A percentile compares a stretch with the other conserved stretches of the same genome.
Evolutionary conservation across 2,888 invertebrate species (phyloP).

Genomic region (Dryomyza anilis): DNA sequence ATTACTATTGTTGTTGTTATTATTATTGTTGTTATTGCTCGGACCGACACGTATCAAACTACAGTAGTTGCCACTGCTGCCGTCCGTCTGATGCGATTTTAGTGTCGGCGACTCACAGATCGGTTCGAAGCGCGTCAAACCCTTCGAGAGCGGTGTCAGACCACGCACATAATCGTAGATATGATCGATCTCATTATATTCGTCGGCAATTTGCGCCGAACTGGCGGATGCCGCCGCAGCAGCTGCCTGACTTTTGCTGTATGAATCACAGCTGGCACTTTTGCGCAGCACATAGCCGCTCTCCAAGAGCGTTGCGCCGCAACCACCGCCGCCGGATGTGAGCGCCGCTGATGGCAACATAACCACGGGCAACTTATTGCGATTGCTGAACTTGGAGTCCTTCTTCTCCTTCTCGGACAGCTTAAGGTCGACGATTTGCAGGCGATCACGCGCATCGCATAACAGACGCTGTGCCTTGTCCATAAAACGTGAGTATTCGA

Average conservation of each 20-base stretch:
- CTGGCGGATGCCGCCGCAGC: conserved; percentile 53
- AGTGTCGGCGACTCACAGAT: conserved; percentile 62
- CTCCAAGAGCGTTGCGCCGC: conserved; percentile 45
- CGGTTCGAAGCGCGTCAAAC: conserved; percentile 63
- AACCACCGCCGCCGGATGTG: conserved; percentile 36
- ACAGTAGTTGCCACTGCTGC: conserved; percentile 60
- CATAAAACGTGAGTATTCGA: conserved; percentile 78
- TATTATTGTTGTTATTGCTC: conserved; percentile 44
- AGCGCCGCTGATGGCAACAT: conserved; percentile 55
- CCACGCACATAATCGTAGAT: conserved; percentile 95
- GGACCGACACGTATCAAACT: conserved; percentile 58
- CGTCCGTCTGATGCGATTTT: conserved; percentile 59
- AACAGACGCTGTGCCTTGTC: conserved; percentile 78
- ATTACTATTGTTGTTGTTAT: conserved; percentile 41
- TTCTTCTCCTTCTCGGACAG: conserved; percentile 69
- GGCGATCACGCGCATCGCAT: conserved; percentile 75
- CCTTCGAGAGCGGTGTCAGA: conserved; percentile 87
- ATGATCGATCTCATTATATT: conserved; percentile 95
- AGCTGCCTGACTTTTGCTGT: conserved; percentile 53
- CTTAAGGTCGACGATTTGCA: conserved; percentile 81
- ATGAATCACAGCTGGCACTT: conserved; percentile 78
- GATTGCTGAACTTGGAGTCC: conserved; percentile 59
- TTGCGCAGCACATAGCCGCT: conserved; percentile 73
- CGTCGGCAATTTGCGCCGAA: conserved; percentile 71
- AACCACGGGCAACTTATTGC: conserved; percentile 57